Base-by-base conservation (phyloP, 92 coral and sea anemone genomes). In the Bergia sp. region DNA sequence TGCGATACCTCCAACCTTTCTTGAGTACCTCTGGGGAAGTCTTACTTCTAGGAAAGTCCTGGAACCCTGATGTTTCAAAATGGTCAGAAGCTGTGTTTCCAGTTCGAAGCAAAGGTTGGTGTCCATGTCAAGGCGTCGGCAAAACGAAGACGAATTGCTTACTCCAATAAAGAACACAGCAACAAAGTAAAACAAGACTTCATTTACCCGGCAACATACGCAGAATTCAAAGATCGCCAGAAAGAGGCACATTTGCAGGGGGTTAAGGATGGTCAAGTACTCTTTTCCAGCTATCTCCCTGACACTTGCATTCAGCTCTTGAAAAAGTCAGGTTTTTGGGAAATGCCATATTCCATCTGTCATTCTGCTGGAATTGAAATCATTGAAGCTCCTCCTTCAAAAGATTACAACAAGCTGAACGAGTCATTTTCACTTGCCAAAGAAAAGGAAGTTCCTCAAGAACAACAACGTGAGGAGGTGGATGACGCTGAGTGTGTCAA, bases 271-370 rank as follows among this genome's bases (percentile, higher is more conserved):
- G 91, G 92, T 7, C 92, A 89, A 83, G 87, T 20, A 49, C 89
- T 89, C 1, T 89, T 92, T 78, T 77, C 84, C 21, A 90, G 77
- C 44, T 90, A 90, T 71, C 83, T 87, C 80, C 92, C 94, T 29
- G 29, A 29, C 29, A 29, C 29, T 29, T 29, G 29, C 29, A 29
- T 29, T 29, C 29, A 29, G 29, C 29, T 29, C 29, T 29, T 29
- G 29, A 29, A 29, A 29, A 29, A 29, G 29, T 29, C 29, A 29
- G 29, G 29, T 29, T 29, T 29, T 29, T 29, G 29, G 29, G 29
- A 29, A 29, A 29, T 29, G 29, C 29, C 29, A 29, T 29, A 29
- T 29, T 29, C 29, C 29, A 29, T 29, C 29, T 29, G 29, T 29
- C 29, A 29, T 29, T 29, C 29, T 29, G 29, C 29, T 29, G 29